Evolutionary conservation across 2,113 vertebrate species (phyloP), one percentile per base, ranked within the genome.

Genomic region (Bothrops jararaca): DNA sequence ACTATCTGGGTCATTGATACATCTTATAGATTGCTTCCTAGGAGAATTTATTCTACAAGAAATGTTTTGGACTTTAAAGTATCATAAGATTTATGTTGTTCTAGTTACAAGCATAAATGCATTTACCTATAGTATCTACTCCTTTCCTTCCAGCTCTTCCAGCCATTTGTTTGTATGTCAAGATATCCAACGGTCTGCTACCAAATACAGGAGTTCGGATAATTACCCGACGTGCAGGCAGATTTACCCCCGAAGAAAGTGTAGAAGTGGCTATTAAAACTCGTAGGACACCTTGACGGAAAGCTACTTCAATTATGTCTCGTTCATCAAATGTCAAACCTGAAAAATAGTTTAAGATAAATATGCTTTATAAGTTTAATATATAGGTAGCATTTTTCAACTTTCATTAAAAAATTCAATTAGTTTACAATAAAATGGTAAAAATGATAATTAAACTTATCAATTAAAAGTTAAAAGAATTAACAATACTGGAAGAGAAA

Each of bases 141-240:
- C 99, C 99, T 97, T 99, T 99, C 95, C 99, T 98, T 10, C 99
- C 99, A 80, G 99, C 99, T 95, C 99, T 98, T 52, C 99, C 99
- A 93, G 98, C 97, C 99, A 99, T 99, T 97, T 99, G 99, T 95
- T 98, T 99, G 94, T 99, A 99, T 29, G 99, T 98, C 90, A 99
- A 98, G 29, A 98, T 96, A 95, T 99, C 98, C 95, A 99, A 96
- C 93, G 98, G 95, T 48, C 88, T 98, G 85, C 99, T 98, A 9
- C 98, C 98, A 89, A 99, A 99, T 45, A 98, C 93, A 5, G 99
- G 99, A 1, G 98, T 98, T 58, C 99, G 98, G 93, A 99, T 98
- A 94, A 99, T 98, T 91, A 99, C 98, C 87, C 99, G 97, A 23
- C 98, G 98, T 1, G 99, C 99, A 20, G 99, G 99, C n/a, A 99